Percentiles rank a stretch among this genome's conserved stretches.
Evolutionary conservation across 1,140 invertebrate genomes (phyloP).

Genomic region (Drosophila orena): DNA sequence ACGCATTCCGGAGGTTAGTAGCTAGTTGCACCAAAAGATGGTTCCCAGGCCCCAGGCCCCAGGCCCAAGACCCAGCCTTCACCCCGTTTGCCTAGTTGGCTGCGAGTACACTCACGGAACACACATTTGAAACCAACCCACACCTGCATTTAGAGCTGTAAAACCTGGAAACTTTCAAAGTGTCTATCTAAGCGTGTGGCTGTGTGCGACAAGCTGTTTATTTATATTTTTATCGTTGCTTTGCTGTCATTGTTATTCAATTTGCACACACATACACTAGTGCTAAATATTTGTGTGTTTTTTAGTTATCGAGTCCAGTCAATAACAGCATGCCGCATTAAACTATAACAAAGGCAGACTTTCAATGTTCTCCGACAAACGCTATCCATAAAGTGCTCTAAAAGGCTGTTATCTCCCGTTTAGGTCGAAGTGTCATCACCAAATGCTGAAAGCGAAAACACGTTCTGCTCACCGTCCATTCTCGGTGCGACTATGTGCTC

Average conservation of each 20-base stretch:
- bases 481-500: constrained; percentile 84
- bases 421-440: constrained; percentile 85
- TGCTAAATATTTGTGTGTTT: constrained; percentile 54
- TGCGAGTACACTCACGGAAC: constrained; percentile 10
- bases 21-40: not conserved
- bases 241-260: constrained; percentile 64
- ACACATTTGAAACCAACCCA: not conserved
- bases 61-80: not conserved
- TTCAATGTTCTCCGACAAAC: not conserved
- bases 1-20: constrained; percentile 91
- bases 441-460: constrained; percentile 88
- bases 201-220: constrained; percentile 40
- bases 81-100: not conserved
- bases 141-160: constrained; percentile 15
- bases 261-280: constrained; percentile 48
- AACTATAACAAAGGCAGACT: not conserved
- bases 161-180: constrained; percentile 58
- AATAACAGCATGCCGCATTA: not conserved
- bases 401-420: constrained; percentile 1
- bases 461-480: constrained; percentile 84
- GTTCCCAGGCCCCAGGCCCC: not conserved
- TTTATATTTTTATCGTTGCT: constrained; percentile 70
- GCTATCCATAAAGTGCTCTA: not conserved
- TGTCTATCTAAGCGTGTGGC: constrained; percentile 6
- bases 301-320: constrained; percentile 54